Percentiles rank a stretch among this genome's conserved stretches.
These are phyloP conservation scores for Agrochola lychnidis DNA, from an alignment of 2,888 invertebrate species.

Conservation along the genomic window DNA sequence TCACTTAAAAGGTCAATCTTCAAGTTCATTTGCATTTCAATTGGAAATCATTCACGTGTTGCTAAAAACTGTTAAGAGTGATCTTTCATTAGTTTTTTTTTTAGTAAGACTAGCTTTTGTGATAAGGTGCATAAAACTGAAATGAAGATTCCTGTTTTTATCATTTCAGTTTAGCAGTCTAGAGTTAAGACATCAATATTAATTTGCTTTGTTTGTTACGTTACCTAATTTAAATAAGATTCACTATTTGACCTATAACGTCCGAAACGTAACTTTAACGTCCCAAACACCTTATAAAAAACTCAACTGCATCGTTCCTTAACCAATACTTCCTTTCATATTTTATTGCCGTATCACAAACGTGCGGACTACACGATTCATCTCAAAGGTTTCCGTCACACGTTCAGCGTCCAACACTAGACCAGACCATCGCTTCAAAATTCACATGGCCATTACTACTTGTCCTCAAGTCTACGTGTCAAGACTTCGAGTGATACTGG, in stretches of 20 bases:
- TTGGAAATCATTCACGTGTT: constrained; percentile 23
- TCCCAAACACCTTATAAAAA: constrained; percentile 4
- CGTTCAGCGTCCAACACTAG: constrained; percentile 17
- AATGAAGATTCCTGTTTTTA: too few relatives aligned
- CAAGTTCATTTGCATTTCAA: constrained; percentile 34
- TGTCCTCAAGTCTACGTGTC: constrained; percentile 33
- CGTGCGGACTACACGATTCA: constrained; percentile 17
- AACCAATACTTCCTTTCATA: constrained; percentile 15
- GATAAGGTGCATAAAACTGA: background rate
- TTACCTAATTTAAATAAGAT: background rate
- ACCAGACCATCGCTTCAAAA: constrained; percentile 33
- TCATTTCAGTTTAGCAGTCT: background rate
- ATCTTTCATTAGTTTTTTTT: constrained; percentile 2
- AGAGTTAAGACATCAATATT: background rate
- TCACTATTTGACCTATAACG: background rate
- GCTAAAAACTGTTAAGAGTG: background rate
- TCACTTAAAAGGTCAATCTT: constrained; percentile 32
- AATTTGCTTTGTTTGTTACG: background rate
- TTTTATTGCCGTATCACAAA: constrained; percentile 29
- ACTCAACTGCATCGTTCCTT: constrained; percentile 11
- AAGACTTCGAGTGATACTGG: constrained; percentile 23
- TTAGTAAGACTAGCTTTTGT: background rate
- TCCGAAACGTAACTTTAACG: background rate
- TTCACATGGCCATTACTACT: constrained; percentile 52
- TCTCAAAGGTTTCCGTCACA: constrained; percentile 19